Evolutionary conservation across 1,140 invertebrate species (phyloP).

Genomic region (Lethocerus indicus): DNA sequence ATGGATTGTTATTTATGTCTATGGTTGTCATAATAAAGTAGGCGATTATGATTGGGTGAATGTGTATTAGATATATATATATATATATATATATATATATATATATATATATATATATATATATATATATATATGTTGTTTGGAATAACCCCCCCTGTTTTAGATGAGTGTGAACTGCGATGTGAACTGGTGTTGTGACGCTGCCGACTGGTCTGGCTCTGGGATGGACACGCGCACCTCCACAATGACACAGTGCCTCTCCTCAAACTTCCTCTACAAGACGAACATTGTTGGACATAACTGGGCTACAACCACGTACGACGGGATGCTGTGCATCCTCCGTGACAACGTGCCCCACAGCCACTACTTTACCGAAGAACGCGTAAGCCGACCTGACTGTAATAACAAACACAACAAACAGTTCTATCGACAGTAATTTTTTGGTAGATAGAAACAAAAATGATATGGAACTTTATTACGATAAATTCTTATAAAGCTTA

Average conservation of each 20-base stretch:
- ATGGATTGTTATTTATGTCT: background rate
- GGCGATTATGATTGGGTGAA: background rate
- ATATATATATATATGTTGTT: background rate
- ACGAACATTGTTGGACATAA: constrained; percentile 29
- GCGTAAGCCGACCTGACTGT: background rate
- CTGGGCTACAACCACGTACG: constrained; percentile 22
- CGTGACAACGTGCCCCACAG: constrained; percentile 33
- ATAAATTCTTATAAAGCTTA: background rate
- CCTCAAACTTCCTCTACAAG: constrained; percentile 22
- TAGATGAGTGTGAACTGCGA: constrained; percentile 41
- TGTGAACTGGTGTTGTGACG: constrained; percentile 59
- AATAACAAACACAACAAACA: constrained; percentile 3
- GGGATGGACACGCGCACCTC: background rate
- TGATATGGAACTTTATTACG: background rate
- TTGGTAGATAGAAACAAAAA: too few species aligned
- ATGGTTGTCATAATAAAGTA: background rate
- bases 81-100: background rate
- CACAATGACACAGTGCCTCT: background rate
- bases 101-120: constrained; percentile 1
- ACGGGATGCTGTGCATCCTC: constrained; percentile 37
- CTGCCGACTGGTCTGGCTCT: constrained; percentile 38
- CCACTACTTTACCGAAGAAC: constrained; percentile 4
- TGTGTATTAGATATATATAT: background rate
- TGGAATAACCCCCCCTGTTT: background rate
- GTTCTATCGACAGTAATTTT: too few species aligned